Evolutionary conservation across 2,113 vertebrate species (phyloP).

Genomic region (Scopus umbretta): DNA sequence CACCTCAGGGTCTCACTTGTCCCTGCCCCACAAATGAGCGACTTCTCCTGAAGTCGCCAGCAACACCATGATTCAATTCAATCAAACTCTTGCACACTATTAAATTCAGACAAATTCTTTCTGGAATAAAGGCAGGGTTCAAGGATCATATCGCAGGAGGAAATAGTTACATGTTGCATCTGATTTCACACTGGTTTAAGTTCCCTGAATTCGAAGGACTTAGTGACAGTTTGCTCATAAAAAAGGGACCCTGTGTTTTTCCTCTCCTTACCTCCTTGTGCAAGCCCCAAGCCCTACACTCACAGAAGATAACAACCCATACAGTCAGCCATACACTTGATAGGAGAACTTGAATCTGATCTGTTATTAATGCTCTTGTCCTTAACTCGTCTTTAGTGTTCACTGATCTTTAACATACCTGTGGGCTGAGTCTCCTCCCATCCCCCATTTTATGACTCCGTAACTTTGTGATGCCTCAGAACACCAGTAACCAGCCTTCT

Average conservation of each 20-base stretch:
- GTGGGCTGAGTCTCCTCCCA: background rate
- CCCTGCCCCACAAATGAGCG: background rate
- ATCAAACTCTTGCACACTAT: background rate
- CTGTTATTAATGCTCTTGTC: background rate
- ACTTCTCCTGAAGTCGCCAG: background rate
- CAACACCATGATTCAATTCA: background rate
- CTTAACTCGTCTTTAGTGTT: background rate
- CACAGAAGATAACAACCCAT: background rate
- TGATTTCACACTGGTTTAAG: background rate
- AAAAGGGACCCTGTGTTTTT: background rate
- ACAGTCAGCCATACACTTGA: background rate
- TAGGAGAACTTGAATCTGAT: background rate
- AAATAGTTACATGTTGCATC: background rate
- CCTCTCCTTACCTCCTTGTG: background rate
- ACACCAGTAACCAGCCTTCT: background rate
- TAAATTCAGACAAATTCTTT: background rate
- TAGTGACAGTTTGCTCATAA: background rate
- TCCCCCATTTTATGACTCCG: background rate
- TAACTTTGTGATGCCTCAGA: background rate
- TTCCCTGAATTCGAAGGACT: background rate
- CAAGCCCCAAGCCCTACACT: background rate
- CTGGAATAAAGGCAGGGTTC: background rate
- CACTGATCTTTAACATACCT: background rate
- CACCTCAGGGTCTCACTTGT: background rate
- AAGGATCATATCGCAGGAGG: background rate